phyloP scores from a whole-genome alignment of 2,113 vertebrate species.

The Passer montanus region DNA sequence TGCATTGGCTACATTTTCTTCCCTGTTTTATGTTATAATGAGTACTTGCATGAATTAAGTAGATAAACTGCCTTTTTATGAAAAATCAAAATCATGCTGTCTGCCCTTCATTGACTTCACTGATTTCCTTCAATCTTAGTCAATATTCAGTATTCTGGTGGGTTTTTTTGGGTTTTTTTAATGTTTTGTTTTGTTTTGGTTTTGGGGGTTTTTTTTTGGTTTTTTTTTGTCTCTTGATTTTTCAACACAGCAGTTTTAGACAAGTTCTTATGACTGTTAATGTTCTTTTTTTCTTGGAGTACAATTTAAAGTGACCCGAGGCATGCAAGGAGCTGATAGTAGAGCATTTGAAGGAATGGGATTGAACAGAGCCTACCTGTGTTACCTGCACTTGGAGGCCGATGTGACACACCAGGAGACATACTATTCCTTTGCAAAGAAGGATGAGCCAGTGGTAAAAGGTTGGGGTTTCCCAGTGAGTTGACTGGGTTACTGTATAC shows the following conservation, averaged over 20 bases:
- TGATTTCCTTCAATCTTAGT: neutral
- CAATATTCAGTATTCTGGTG: neutral
- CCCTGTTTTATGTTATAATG: neutral
- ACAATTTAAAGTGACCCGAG: neutral
- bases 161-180: no score
- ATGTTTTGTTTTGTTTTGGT: neutral
- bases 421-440: slow-evolving; percentile 98
- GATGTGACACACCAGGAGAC: slow-evolving; percentile 96
- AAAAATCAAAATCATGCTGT: neutral
- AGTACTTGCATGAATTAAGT: neutral
- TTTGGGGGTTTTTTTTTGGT: no score
- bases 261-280: neutral
- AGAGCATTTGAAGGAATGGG: neutral
- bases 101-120: slow-evolving; percentile 6
- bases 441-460: slow-evolving; percentile 95
- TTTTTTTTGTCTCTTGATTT: neutral
- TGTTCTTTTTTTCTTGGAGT: neutral
- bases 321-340: neutral
- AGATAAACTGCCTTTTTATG: neutral
- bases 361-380: slow-evolving; percentile 69
- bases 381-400: slow-evolving; percentile 98
- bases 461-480: slow-evolving; percentile 95
- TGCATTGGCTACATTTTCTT: neutral
- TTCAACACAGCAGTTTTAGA: neutral
- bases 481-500: slow-evolving; percentile 94